Percentiles rank a stretch among this genome's conserved stretches.
Conservation (phyloP, 2,888 invertebrate genomes). For the Philereme vetulata region DNA sequence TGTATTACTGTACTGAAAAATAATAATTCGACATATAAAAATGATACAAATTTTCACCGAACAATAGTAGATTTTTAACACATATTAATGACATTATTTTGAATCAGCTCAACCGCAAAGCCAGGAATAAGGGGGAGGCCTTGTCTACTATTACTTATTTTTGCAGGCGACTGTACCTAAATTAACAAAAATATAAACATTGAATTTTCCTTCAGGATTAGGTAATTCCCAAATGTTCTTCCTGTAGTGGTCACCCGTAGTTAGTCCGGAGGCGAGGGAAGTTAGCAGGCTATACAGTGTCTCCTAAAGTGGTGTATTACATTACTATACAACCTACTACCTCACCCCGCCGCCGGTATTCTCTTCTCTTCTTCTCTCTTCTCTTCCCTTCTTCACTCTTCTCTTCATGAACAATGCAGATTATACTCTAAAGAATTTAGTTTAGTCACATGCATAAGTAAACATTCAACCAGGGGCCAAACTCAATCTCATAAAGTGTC, state of each 20-base stretch:
- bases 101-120: too few species aligned
- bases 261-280: conserved; percentile 88
- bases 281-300: conserved; percentile 98
- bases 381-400: conserved; percentile 16
- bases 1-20: too few species aligned
- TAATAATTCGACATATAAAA: too few species aligned
- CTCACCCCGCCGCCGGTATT: conserved; percentile 88
- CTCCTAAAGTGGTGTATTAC: conserved; percentile 94
- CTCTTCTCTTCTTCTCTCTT: conserved; percentile 32
- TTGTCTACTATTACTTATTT: not conserved
- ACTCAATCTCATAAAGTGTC: too few species aligned
- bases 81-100: too few species aligned
- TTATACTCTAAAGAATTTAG: too few species aligned
- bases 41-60: too few species aligned
- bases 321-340: conserved; percentile 99
- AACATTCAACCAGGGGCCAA: too few species aligned
- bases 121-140: too few species aligned
- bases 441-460: too few species aligned
- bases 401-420: too few species aligned
- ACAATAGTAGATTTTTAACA: too few species aligned
- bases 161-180: not conserved
- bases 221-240: conserved; percentile 6
- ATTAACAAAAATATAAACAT: not conserved
- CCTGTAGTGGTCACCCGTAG: conserved; percentile 21
- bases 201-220: not conserved